These are phyloP conservation scores for Rissa tridactyla DNA, from an alignment of 2,113 vertebrate genomes.

Conservation along the genomic window DNA sequence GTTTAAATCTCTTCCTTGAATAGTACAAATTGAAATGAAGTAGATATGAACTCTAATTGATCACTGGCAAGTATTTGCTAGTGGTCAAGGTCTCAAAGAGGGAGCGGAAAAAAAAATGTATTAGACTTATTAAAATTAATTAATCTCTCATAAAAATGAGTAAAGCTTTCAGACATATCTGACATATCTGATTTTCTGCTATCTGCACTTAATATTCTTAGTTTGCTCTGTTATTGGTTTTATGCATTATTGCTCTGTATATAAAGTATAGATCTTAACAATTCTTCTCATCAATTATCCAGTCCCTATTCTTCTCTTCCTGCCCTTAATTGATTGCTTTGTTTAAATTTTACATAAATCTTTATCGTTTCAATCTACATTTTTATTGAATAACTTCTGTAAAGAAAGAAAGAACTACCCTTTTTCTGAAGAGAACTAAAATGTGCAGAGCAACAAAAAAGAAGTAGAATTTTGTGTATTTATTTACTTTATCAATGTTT, in stretches of 20 bases:
- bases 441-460: neutral
- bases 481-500: conserved; percentile 25
- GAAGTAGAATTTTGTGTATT: neutral
- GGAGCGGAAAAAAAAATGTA: neutral
- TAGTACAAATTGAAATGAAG: neutral
- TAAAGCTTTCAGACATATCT: neutral
- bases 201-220: neutral
- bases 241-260: neutral
- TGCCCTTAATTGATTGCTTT: neutral
- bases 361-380: neutral
- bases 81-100: neutral
- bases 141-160: neutral
- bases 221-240: neutral
- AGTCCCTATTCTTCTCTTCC: neutral
- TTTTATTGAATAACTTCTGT: neutral
- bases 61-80: neutral
- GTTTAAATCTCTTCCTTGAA: neutral
- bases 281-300: neutral
- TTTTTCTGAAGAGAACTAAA: conserved; percentile 11
- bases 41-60: neutral
- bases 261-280: neutral
- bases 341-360: neutral
- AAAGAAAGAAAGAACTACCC: neutral
- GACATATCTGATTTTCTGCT: neutral
- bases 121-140: neutral